Percentiles rank a stretch among this genome's conserved stretches.
These are phyloP conservation scores for Zoanthus gigantus DNA, from an alignment of 92 coral and sea anemone species.

Conservation along the genomic window DNA sequence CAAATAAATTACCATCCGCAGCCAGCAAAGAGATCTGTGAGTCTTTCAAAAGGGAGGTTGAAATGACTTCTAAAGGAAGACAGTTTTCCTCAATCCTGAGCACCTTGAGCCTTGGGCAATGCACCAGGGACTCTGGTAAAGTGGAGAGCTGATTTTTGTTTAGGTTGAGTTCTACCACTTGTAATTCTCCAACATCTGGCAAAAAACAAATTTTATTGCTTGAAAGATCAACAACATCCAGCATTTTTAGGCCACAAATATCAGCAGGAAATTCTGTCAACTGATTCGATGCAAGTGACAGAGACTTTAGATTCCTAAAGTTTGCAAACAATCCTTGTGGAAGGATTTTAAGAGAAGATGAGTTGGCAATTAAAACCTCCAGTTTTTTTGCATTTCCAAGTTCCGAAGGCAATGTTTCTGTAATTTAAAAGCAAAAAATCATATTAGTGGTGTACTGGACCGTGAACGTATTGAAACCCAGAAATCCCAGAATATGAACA, in stretches of 20 bases:
- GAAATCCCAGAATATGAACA: too few relatives aligned
- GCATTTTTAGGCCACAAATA: constrained; percentile 74
- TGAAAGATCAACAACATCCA: constrained; percentile 87
- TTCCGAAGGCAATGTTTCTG: constrained; percentile 81
- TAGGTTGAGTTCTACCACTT: constrained; percentile 90
- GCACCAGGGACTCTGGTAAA: constrained; percentile 70
- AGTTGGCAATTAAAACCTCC: constrained; percentile 79
- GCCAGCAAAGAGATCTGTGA: constrained; percentile 88
- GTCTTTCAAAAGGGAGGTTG: constrained; percentile 72
- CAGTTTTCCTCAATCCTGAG: constrained; percentile 90
- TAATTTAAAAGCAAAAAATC: neutral
- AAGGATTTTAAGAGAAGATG: constrained; percentile 64
- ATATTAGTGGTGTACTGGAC: neutral
- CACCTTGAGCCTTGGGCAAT: constrained; percentile 89
- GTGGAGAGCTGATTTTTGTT: constrained; percentile 78
- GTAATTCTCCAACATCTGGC: constrained; percentile 84
- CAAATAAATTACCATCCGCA: constrained; percentile 89
- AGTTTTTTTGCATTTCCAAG: constrained; percentile 78
- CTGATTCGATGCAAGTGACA: constrained; percentile 81
- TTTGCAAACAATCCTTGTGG: constrained; percentile 79
- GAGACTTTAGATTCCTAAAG: constrained; percentile 74
- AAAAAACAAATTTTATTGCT: constrained; percentile 78
- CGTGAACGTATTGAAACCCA: too few relatives aligned
- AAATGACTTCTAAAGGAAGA: constrained; percentile 76
- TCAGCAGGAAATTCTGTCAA: constrained; percentile 85